Evolutionary conservation across 1,140 invertebrate species (phyloP).

Genomic region (Frieseomelitta varia): DNA sequence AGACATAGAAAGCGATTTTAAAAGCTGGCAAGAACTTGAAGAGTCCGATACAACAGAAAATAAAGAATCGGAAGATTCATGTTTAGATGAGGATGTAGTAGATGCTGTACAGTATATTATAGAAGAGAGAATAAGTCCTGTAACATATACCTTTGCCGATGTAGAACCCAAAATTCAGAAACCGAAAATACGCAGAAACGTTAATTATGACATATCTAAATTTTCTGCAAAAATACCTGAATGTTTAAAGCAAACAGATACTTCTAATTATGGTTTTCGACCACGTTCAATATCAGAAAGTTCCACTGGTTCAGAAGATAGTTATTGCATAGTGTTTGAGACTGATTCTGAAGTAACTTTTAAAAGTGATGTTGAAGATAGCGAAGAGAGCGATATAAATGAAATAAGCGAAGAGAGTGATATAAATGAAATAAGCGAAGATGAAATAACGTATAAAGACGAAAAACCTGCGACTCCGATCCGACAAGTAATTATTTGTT

Average conservation of each 20-base stretch:
- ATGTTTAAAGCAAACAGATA: conserved; percentile 10
- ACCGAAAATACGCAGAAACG: neutral
- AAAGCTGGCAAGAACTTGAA: conserved; percentile 63
- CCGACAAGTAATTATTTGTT: conserved; percentile 43
- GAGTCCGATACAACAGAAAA: conserved; percentile 16
- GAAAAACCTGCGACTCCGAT: neutral
- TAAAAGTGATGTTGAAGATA: conserved; percentile 54
- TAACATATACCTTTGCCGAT: conserved; percentile 43
- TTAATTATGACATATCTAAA: conserved; percentile 2
- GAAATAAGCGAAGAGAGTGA: conserved; percentile 30
- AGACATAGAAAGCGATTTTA: conserved; percentile 67
- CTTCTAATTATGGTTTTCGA: conserved; percentile 27
- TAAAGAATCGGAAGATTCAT: conserved; percentile 13
- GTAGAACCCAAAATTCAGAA: conserved; percentile 38
- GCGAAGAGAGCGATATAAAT: conserved; percentile 15
- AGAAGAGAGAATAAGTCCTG: neutral
- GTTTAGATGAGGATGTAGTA: conserved; percentile 4
- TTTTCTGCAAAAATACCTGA: conserved; percentile 49
- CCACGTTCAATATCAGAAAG: conserved; percentile 71
- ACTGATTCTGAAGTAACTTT: conserved; percentile 46
- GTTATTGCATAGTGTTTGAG: conserved; percentile 77
- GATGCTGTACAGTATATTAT: neutral
- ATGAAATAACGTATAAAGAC: conserved; percentile 9
- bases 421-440: conserved; percentile 12
- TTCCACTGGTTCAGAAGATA: conserved; percentile 79